These are phyloP conservation scores for Lamproptera curius DNA, from an alignment of 2,888 invertebrate genomes.

Conservation along the genomic window DNA sequence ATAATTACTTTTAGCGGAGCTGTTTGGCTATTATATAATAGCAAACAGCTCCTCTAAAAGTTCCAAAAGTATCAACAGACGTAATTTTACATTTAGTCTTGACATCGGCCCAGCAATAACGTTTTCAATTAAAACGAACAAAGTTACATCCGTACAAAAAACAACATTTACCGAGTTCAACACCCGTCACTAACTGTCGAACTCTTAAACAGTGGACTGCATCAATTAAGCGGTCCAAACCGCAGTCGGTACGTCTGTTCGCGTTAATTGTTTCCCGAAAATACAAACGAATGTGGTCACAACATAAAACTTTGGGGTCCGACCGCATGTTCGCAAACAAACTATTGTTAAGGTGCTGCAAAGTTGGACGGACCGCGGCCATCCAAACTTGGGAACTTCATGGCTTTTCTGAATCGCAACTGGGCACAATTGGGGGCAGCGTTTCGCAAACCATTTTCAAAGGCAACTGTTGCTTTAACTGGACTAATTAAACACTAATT, in stretches of 20 bases:
- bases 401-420: conserved; percentile 8
- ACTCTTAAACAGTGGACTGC: conserved; percentile 5
- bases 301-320: conserved; percentile 49
- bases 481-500: too few species aligned
- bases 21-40: too few species aligned
- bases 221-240: conserved; percentile 23
- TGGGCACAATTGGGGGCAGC: conserved; percentile 26
- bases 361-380: conserved; percentile 2
- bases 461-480: conserved; percentile 38
- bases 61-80: too few species aligned
- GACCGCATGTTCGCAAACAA: conserved; percentile 35
- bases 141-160: too few species aligned
- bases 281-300: conserved; percentile 24
- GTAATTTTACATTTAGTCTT: too few species aligned
- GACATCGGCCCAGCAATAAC: too few species aligned
- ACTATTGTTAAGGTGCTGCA: background rate
- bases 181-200: background rate
- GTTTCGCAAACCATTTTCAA: conserved; percentile 28
- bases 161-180: too few species aligned
- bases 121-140: too few species aligned
- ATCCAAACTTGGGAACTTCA: conserved; percentile 20
- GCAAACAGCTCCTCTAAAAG: too few species aligned
- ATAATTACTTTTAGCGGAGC: too few species aligned
- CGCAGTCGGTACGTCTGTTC: conserved; percentile 35
- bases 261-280: conserved; percentile 57